A percentile compares a stretch with the other conserved stretches of the same genome.
phyloP scores from a whole-genome alignment of 2,113 vertebrate species.

The Callipepla californica region DNA sequence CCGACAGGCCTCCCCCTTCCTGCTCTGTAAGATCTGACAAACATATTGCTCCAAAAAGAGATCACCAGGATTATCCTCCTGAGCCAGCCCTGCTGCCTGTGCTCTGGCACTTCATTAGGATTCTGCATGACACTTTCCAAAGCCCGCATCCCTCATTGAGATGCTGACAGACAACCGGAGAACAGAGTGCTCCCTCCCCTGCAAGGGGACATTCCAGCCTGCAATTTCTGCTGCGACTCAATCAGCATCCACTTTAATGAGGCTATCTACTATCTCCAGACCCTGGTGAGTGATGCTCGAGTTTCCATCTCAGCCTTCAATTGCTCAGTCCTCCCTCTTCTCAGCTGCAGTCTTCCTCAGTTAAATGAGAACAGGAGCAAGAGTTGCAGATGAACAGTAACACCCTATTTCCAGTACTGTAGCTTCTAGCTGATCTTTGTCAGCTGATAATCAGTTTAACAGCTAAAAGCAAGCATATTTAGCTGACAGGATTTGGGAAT shows the following conservation, averaged over 20 bases:
- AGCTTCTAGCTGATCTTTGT: not conserved
- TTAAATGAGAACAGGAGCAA: constrained; percentile 19
- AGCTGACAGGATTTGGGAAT: not conserved
- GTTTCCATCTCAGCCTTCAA: constrained; percentile 12
- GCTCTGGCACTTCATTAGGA: constrained; percentile 44
- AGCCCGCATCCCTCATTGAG: constrained; percentile 51
- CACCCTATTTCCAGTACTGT: not conserved
- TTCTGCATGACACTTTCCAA: not conserved
- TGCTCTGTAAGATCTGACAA: not conserved
- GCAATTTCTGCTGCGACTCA: not conserved
- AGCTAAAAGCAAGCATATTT: not conserved
- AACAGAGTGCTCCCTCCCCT: constrained; percentile 1
- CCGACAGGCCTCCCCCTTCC: not conserved
- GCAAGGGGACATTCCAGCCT: not conserved
- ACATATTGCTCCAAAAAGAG: not conserved
- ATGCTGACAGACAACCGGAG: constrained; percentile 20
- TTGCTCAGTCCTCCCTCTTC: not conserved
- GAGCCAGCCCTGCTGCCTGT: not conserved
- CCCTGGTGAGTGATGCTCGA: constrained; percentile 1
- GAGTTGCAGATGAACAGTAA: constrained; percentile 15
- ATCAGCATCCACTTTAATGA: constrained; percentile 37
- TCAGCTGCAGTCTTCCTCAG: not conserved
- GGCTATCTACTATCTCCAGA: not conserved
- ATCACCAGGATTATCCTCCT: not conserved
- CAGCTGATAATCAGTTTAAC: constrained; percentile 16